Conservation (phyloP, 2,113 vertebrate genomes). For the Tyto alba region DNA sequence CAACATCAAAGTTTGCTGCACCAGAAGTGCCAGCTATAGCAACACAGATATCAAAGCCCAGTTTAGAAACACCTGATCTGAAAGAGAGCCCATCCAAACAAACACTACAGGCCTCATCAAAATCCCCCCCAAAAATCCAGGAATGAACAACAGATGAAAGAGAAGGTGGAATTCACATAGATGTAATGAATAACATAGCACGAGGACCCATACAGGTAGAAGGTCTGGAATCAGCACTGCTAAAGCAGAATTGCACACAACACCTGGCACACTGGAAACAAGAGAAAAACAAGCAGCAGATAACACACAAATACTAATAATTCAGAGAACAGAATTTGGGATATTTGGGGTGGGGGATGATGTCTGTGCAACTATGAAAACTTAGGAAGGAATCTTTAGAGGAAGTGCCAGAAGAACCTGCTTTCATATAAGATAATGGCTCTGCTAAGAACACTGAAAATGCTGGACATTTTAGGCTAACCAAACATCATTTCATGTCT, state of each 20-base stretch:
- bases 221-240: background rate
- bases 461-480: background rate
- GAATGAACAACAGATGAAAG: background rate
- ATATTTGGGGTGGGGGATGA: accelerated
- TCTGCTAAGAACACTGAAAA: background rate
- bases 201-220: background rate
- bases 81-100: background rate
- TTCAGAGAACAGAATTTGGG: background rate
- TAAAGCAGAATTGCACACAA: background rate
- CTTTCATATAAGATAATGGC: background rate
- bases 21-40: background rate
- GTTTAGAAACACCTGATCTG: background rate
- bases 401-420: background rate
- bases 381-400: background rate
- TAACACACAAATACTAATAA: background rate
- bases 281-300: background rate
- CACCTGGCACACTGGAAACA: background rate
- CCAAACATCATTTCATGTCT: background rate
- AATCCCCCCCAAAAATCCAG: background rate
- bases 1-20: background rate
- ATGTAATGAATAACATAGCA: too few relatives aligned
- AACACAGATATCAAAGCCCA: background rate
- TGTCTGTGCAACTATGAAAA: background rate
- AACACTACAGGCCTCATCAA: background rate
- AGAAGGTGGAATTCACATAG: background rate